A percentile compares a stretch with the other conserved stretches of the same genome.
phyloP scores from a whole-genome alignment of 2,797 vertebrate genomes.

The Graptemys geographica region DNA sequence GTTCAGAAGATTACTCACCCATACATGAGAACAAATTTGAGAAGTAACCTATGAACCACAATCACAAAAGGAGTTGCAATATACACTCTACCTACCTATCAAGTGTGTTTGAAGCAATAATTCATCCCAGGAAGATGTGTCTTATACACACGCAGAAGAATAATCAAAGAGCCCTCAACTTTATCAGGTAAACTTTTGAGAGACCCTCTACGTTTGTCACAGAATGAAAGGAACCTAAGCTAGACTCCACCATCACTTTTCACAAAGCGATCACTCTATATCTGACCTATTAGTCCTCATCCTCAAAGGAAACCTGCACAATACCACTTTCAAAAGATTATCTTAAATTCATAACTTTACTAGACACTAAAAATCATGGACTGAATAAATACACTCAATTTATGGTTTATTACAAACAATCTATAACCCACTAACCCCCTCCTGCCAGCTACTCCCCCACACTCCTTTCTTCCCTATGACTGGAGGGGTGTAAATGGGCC shows the following conservation, averaged over 20 bases:
- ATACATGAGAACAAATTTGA: background rate
- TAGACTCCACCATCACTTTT: background rate
- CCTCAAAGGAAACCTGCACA: background rate
- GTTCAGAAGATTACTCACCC: background rate
- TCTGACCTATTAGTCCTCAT: background rate
- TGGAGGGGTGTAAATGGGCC: background rate
- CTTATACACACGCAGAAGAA: background rate
- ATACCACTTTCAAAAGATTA: background rate
- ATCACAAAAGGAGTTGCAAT: background rate
- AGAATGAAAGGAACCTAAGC: background rate
- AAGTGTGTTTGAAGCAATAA: background rate
- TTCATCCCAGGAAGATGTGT: background rate
- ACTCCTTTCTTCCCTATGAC: background rate
- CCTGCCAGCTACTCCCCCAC: background rate
- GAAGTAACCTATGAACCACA: background rate
- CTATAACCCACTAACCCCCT: background rate
- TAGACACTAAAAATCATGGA: background rate
- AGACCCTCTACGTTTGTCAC: background rate
- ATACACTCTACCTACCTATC: background rate
- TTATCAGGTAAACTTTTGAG: background rate
- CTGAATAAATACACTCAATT: background rate
- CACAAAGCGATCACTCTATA: background rate
- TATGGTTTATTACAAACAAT: background rate
- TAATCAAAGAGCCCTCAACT: background rate
- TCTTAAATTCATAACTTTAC: background rate